Conservation (phyloP, 2,888 invertebrate genomes). For the Pemphredon lugubris region DNA sequence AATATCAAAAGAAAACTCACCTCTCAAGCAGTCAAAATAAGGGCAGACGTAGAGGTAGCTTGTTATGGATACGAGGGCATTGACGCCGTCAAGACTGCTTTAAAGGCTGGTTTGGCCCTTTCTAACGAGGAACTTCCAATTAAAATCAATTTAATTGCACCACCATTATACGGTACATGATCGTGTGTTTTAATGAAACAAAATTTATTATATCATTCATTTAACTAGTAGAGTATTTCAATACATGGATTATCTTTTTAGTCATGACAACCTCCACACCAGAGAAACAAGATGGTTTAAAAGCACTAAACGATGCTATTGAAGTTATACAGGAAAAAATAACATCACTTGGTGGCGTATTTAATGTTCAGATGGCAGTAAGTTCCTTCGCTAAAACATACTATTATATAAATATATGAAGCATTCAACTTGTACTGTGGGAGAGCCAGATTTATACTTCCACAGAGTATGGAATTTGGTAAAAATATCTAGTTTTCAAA, state of each 20-base stretch:
- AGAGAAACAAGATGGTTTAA: slow-evolving; percentile 96
- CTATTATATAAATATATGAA: too few relatives aligned
- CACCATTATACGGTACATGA: slow-evolving; percentile 93
- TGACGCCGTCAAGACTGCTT: slow-evolving; percentile 97
- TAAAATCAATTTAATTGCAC: slow-evolving; percentile 99
- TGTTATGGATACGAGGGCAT: slow-evolving; percentile 99
- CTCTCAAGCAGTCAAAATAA: slow-evolving; percentile 97
- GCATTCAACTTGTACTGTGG: too few relatives aligned
- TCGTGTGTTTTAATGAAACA: neutral
- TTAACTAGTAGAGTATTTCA: neutral
- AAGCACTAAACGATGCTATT: slow-evolving; percentile 94
- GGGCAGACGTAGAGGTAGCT: slow-evolving; percentile 95
- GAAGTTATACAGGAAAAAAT: slow-evolving; percentile 93
- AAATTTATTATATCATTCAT: neutral
- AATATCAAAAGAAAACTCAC: slow-evolving; percentile 98
- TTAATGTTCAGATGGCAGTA: slow-evolving; percentile 97
- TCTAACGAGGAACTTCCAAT: slow-evolving; percentile 97
- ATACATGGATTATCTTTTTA: slow-evolving; percentile 68
- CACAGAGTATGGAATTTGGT: too few relatives aligned
- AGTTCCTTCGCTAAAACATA: slow-evolving; percentile 79
- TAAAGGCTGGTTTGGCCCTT: slow-evolving; percentile 93
- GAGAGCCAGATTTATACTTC: too few relatives aligned
- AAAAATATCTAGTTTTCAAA: too few relatives aligned
- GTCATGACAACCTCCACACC: slow-evolving; percentile 99
- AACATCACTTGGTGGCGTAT: slow-evolving; percentile 92